These are phyloP conservation scores for Coregonus clupeaformis DNA, from an alignment of 2,113 vertebrate genomes.

Conservation along the genomic window DNA sequence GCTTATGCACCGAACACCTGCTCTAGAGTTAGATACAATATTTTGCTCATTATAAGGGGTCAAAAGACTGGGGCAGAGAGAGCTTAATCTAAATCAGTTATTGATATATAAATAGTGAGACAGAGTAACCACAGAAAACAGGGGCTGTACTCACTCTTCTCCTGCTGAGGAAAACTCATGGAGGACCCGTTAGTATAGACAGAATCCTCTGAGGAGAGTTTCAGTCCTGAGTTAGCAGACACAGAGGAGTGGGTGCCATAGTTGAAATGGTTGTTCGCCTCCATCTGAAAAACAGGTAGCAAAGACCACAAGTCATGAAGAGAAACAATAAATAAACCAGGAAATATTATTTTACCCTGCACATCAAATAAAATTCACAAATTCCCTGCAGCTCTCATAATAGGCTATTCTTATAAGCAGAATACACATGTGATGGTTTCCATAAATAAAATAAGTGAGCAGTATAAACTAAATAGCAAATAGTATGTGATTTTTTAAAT, in stretches of 20 bases:
- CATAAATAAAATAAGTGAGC: too few relatives aligned
- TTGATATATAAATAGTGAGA: neutral
- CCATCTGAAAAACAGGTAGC: slow-evolving; percentile 74
- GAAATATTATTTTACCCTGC: neutral
- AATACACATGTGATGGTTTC: neutral
- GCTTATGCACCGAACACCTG: neutral
- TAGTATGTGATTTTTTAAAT: too few relatives aligned
- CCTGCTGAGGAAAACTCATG: slow-evolving; percentile 88
- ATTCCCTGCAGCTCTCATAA: neutral
- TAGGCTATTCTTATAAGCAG: neutral
- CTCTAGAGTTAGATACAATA: too few relatives aligned
- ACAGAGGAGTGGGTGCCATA: slow-evolving; percentile 84
- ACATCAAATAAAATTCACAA: neutral
- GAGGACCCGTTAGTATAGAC: slow-evolving; percentile 88
- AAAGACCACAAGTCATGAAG: neutral
- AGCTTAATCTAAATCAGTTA: too few relatives aligned
- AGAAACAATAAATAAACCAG: neutral
- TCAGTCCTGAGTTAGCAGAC: slow-evolving; percentile 92
- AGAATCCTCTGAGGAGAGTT: slow-evolving; percentile 91
- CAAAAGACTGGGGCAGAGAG: neutral
- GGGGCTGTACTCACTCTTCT: slow-evolving; percentile 84
- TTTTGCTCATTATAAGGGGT: neutral
- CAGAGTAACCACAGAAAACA: neutral
- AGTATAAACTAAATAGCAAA: too few relatives aligned
- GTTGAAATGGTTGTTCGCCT: slow-evolving; percentile 91